These are phyloP conservation scores for Poeciliopsis gracilis DNA, from an alignment of 2,797 vertebrate genomes.

Conservation along the genomic window DNA sequence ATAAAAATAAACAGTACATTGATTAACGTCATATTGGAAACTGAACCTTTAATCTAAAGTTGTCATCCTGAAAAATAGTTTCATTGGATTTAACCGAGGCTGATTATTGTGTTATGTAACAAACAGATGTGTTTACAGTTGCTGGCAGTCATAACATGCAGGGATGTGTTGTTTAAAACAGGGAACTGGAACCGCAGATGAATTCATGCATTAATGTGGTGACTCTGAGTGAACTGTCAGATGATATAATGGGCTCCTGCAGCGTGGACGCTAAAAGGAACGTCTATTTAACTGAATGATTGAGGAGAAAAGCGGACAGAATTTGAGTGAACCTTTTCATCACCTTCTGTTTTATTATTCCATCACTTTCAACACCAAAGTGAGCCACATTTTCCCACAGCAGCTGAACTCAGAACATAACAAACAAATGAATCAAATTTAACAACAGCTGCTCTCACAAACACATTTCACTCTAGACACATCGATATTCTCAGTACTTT, in stretches of 20 bases:
- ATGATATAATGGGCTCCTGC: slow-evolving; percentile 3
- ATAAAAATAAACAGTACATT: slow-evolving; percentile 3
- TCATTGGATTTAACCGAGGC: neutral
- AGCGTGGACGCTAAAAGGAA: neutral
- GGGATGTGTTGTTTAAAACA: neutral
- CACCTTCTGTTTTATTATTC: slow-evolving; percentile 8
- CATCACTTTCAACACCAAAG: slow-evolving; percentile 7
- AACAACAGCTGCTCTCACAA: slow-evolving; percentile 8
- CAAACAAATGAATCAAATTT: slow-evolving; percentile 2
- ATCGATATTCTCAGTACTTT: neutral
- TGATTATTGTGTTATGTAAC: neutral
- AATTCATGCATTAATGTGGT: neutral
- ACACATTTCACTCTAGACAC: neutral
- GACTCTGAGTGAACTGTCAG: neutral
- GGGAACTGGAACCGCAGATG: neutral
- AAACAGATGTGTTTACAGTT: neutral
- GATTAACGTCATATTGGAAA: neutral
- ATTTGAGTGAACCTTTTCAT: slow-evolving; percentile 6
- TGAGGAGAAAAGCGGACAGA: neutral
- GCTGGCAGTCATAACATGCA: neutral
- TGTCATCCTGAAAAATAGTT: neutral
- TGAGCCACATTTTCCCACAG: neutral
- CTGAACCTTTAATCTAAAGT: neutral
- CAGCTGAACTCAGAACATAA: neutral
- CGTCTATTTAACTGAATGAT: neutral